Base-by-base conservation (phyloP, 2,797 vertebrate species). In the Mergus octosetaceus region DNA sequence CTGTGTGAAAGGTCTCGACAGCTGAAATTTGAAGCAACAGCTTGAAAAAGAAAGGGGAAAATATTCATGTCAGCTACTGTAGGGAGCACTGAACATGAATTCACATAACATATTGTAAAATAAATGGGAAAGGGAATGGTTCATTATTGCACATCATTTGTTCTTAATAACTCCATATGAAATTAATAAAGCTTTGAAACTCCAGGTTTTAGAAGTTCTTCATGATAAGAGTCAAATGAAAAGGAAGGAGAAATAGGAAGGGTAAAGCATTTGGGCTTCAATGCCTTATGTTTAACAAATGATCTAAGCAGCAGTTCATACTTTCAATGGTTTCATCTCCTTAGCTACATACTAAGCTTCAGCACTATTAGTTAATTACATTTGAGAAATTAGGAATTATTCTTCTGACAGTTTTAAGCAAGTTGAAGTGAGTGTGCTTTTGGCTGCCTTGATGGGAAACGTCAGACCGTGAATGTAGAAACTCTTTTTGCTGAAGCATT, bases 181-280 rank as follows among this genome's bases (percentile, higher is more conserved):
- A 96, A 97, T 95, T 96, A 95, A 94, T 96, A 95, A 93, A 95
- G 86, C 90, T 94, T 53, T 94, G 93, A 93, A 83, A 24, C 68
- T 73, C 43, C 69, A 74, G 13, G 57, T 95, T 95, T 96, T 93
- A 91, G 68, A 89, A 88, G 61, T 89, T 96, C 85, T 70, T 74
- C 47, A 58, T 80, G 61, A 45, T 74, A 85, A 85, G 80, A 93
- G 73, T 74, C 56, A 93, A 93, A 83, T 71, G 28, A 83, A 45
- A 41, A 43, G 43, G 54, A 84, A 85, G 62, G 73, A 62, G 53
- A 80, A 86, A 61, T 53, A 79, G 56, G 61, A 89, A 85, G 78
- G 70, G 43, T 78, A 73, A 92, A 89, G 80, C 64, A 38, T 78
- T 90, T 53, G 30, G 51, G 10, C 80, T 43, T 89, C 88, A 76